Evolutionary conservation across 2,797 vertebrate species (phyloP).

Genomic region (Girardinus metallicus): DNA sequence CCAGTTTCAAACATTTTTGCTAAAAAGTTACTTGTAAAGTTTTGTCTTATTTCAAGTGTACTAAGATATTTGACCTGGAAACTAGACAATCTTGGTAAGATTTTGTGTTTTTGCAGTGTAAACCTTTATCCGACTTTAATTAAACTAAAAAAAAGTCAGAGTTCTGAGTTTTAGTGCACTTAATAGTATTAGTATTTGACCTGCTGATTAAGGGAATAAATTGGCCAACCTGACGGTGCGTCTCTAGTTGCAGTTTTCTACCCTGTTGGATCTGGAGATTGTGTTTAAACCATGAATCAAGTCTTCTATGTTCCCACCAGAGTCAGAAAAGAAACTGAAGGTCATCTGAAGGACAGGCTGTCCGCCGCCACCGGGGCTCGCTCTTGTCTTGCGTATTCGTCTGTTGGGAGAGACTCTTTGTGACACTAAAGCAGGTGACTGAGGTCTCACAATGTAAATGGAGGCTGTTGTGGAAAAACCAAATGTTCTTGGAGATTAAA

Average conservation of each 20-base stretch:
- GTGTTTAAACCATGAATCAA: neutral
- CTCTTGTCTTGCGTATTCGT: constrained; percentile 48
- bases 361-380: constrained; percentile 10
- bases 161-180: too few species aligned
- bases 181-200: neutral
- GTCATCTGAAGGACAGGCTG: neutral
- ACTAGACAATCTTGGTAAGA: too few species aligned
- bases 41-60: too few species aligned
- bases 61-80: too few species aligned
- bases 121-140: too few species aligned
- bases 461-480: constrained; percentile 56
- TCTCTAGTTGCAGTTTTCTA: neutral
- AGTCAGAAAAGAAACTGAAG: constrained; percentile 1
- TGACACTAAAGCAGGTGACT: constrained; percentile 46
- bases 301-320: constrained; percentile 20
- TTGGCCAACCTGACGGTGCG: neutral
- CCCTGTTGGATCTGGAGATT: neutral
- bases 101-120: too few species aligned
- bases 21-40: too few species aligned
- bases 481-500: constrained; percentile 55
- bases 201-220: neutral
- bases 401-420: constrained; percentile 56
- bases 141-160: too few species aligned
- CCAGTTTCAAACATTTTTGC: too few species aligned
- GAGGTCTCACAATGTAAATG: constrained; percentile 21